Percentiles rank a stretch among this genome's conserved stretches.
phyloP scores from a whole-genome alignment of 2,888 invertebrate genomes.

The Catocala nupta region DNA sequence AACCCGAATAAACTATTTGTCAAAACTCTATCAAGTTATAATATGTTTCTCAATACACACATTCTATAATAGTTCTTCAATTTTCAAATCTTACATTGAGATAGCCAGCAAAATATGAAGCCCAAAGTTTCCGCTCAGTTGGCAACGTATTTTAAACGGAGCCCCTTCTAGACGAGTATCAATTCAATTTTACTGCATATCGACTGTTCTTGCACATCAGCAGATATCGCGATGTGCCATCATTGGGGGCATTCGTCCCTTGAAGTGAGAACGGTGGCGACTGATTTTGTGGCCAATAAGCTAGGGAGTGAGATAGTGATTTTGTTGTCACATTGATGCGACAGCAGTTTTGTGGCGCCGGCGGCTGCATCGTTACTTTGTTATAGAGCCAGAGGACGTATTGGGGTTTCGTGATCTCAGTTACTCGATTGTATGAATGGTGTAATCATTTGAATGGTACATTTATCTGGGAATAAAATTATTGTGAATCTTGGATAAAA shows the following conservation, averaged over 20 bases:
- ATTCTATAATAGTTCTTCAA: background rate
- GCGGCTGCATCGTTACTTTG: conserved; percentile 2
- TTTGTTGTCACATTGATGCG: conserved; percentile 7
- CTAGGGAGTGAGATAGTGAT: conserved; percentile 14
- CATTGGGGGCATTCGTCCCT: conserved; percentile 12
- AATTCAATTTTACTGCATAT: conserved; percentile 66
- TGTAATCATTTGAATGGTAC: too few relatives aligned
- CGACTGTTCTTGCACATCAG: conserved; percentile 56
- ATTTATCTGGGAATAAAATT: too few relatives aligned
- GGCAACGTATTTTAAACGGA: conserved; percentile 43
- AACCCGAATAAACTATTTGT: too few relatives aligned
- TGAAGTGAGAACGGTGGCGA: conserved; percentile 6
- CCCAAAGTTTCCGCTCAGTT: conserved; percentile 35
- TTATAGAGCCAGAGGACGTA: background rate
- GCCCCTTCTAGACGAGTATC: conserved; percentile 44
- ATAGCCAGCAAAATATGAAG: conserved; percentile 34
- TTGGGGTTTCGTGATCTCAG: too few relatives aligned
- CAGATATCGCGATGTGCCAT: conserved; percentile 33
- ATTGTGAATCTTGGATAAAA: too few relatives aligned
- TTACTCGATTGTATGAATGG: too few relatives aligned
- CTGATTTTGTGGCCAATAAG: conserved; percentile 22
- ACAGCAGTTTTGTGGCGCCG: conserved; percentile 15
- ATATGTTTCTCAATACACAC: too few relatives aligned
- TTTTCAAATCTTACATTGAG: background rate
- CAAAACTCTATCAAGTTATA: background rate